Percentiles rank a stretch among this genome's conserved stretches.
phyloP scores from a whole-genome alignment of 2,113 vertebrate species.

The Equus quagga region DNA sequence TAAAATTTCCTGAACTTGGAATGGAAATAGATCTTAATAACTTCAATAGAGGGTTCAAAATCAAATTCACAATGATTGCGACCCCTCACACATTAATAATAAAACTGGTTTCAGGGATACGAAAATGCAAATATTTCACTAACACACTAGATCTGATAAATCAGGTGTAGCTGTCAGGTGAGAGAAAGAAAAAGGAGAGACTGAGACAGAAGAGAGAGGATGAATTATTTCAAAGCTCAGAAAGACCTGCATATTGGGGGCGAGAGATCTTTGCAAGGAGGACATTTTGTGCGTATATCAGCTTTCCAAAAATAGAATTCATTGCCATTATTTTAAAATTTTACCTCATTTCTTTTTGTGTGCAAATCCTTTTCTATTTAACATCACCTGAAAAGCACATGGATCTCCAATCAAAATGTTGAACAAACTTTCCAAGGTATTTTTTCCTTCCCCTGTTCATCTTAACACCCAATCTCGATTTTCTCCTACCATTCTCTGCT shows the following conservation, averaged over 20 bases:
- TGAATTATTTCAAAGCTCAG: slow-evolving; percentile 38
- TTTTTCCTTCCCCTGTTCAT: slow-evolving; percentile 59
- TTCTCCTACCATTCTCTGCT: slow-evolving; percentile 77
- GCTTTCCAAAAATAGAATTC: background rate
- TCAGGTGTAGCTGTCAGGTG: background rate
- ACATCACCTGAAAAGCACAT: slow-evolving; percentile 63
- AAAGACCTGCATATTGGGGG: background rate
- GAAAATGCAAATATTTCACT: slow-evolving; percentile 47
- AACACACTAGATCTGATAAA: slow-evolving; percentile 4
- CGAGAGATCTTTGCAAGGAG: background rate
- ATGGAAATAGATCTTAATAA: slow-evolving; percentile 56
- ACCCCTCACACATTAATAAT: background rate
- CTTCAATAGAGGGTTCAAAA: slow-evolving; percentile 34
- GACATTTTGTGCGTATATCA: background rate
- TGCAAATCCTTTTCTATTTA: slow-evolving; percentile 60
- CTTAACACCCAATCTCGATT: slow-evolving; percentile 70
- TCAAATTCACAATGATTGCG: slow-evolving; percentile 1
- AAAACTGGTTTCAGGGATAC: slow-evolving; percentile 28
- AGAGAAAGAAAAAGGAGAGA: background rate
- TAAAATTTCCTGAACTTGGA: slow-evolving; percentile 61
- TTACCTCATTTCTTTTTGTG: slow-evolving; percentile 73
- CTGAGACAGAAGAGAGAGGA: background rate
- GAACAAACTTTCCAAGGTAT: slow-evolving; percentile 71
- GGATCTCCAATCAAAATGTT: slow-evolving; percentile 43
- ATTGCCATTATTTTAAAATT: background rate